Evolutionary conservation across 2,113 vertebrate species (phyloP), one percentile per base, ranked within the genome.

Genomic region (Sorex fumeus): DNA sequence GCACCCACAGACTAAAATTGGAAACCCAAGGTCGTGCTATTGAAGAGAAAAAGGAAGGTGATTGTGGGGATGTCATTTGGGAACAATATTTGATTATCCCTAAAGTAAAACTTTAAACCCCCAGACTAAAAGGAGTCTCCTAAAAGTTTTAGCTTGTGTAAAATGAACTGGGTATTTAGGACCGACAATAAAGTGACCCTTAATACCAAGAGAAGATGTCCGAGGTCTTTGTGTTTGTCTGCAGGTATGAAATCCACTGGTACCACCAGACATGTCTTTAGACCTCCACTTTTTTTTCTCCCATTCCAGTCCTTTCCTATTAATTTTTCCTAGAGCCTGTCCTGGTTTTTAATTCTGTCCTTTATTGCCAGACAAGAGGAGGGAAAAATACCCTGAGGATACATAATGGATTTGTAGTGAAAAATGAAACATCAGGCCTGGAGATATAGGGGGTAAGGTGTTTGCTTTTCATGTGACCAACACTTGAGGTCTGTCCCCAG

Each of bases 281-380:
- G 25, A 82, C 36, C 28, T 93, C 78, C 53, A 27, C 30, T 18
- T 34, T 60, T 36, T 70, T 18, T 34, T 60, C 43, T 70, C 57
- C 7, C 16, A 0, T 72, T 28, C n/a, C 30, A 69, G 1, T 81
- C 62, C 78, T 30, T 30, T 9, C 34, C 5, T 92, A 6, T 43
- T 12, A 86, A 23, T 64, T 74, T 67, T 47, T 71, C 32, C 28
- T 76, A 60, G 50, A 87, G 70, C 13, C 34, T 83, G 83, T 66
- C 16, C 70, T 80, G 27, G 18, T 69, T 88, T 95, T 94, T 71
- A 91, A 92, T 93, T 93, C 64, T 32, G 91, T 50, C 69, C 27
- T 87, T 82, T 36, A 91, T 85, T 83, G 0, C 62, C 45, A 95
- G 83, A 91, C 91, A 84, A 92, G 60, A 62, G 87, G 34, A 95